These are phyloP conservation scores for Oplegnathus fasciatus DNA, from an alignment of 2,113 vertebrate species.

Conservation along the genomic window DNA sequence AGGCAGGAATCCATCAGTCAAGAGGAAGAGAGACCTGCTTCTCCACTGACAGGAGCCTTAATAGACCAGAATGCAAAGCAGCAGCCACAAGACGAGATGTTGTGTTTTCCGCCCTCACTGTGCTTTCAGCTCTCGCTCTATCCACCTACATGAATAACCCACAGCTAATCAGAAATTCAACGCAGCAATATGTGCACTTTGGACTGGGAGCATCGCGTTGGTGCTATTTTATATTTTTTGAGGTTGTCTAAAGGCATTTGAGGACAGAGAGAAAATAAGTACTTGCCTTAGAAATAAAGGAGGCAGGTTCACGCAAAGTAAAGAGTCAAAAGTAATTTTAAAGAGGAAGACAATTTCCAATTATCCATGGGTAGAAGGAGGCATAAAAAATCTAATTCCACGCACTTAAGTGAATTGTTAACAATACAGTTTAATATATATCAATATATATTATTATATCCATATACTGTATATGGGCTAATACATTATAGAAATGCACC, in stretches of 20 bases:
- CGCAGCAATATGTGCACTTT: conserved; percentile 8
- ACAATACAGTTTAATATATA: background rate
- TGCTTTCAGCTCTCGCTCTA: conserved; percentile 13
- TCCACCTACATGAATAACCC: conserved; percentile 53
- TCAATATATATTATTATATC: too few relatives aligned
- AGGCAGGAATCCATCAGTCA: conserved; percentile 18
- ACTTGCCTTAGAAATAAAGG: background rate
- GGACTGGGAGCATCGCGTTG: background rate
- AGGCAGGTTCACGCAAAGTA: background rate
- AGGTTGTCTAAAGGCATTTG: background rate
- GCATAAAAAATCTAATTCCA: background rate
- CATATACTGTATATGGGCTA: background rate
- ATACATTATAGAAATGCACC: background rate
- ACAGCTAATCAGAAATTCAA: conserved; percentile 41
- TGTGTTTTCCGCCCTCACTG: conserved; percentile 22
- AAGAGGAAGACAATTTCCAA: background rate
- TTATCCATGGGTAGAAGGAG: background rate
- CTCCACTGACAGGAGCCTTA: background rate
- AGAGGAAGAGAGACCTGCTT: conserved; percentile 7
- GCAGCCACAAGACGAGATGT: conserved; percentile 36
- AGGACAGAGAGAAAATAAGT: conserved; percentile 18
- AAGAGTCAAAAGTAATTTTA: background rate
- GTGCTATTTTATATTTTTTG: background rate
- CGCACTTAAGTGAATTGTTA: background rate
- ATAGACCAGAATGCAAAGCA: conserved; percentile 39